Base-by-base conservation (phyloP, 2,888 invertebrate species). In the Caenorhabditis afra region DNA sequence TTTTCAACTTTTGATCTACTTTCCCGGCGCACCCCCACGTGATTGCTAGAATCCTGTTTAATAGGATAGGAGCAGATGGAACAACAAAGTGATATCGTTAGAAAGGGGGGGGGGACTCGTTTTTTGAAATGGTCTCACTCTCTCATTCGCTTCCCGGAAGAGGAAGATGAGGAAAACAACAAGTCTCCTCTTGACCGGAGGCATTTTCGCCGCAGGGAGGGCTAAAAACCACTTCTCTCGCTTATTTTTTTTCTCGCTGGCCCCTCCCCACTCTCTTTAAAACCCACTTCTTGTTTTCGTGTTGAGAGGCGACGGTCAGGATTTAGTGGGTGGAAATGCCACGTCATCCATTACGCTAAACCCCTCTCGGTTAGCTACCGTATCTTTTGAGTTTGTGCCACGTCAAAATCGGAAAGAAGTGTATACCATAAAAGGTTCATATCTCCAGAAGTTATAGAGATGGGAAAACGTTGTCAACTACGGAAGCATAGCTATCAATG, bases 141-240 rank as follows among this genome's bases (percentile, higher is more conserved):
- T 41, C 11, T 8, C 5, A 11, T 37, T 8, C 37, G 37, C 41
- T 11, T 52, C n/a, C 10, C 22, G 49, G 22, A 50, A 50, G 20
- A 50, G 22, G 10, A 52, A 52, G n/a, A n/a, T n/a, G n/a, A n/a
- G n/a, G n/a, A n/a, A n/a, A n/a, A n/a, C n/a, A 7, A 52, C n/a
- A n/a, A 23, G 29, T 29, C 52, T 52, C n/a, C n/a, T n/a, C 29
- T 23, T 52, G 52, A 29, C 52, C 29, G 18, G 18, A 16, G 47
- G 18, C 8, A 7, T 47, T 47, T 11, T 14, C 41, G 29, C n/a
- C 52, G 3, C n/a, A 29, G 52, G 52, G 52, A 41, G 14, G 29
- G n/a, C 29, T 29, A 52, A 52, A 52, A 52, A 52, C 52, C 52
- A 52, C 52, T 52, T 52, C 52, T 41, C 41, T 11, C 41, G 14